These are phyloP conservation scores for Glaucidium brasilianum DNA, from an alignment of 2,113 vertebrate species.

Conservation along the genomic window DNA sequence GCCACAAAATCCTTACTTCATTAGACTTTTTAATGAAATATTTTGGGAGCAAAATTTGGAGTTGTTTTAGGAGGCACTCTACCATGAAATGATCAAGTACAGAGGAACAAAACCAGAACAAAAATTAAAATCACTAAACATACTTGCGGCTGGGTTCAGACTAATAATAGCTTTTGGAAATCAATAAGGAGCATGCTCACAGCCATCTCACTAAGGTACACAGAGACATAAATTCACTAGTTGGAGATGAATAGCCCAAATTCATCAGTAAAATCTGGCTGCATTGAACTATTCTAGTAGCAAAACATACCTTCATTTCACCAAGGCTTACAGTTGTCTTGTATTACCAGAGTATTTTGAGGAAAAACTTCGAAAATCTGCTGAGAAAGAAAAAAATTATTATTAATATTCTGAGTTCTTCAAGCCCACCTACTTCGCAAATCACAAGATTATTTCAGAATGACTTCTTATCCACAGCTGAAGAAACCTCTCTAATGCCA, in stretches of 20 bases:
- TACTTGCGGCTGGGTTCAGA: background rate
- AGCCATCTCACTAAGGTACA: background rate
- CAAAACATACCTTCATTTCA: background rate
- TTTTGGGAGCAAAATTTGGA: background rate
- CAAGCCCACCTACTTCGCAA: background rate
- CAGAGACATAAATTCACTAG: background rate
- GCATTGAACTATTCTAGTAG: background rate
- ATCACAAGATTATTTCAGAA: background rate
- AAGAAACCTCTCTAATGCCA: background rate
- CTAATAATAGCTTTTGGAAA: slow-evolving; percentile 12
- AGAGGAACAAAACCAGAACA: background rate
- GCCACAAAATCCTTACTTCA: background rate
- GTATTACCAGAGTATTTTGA: background rate
- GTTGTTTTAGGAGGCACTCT: background rate
- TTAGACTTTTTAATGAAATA: background rate
- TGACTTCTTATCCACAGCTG: background rate
- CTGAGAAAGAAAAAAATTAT: background rate
- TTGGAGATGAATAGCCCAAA: background rate
- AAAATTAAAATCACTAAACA: background rate
- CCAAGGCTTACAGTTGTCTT: background rate
- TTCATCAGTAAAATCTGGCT: background rate
- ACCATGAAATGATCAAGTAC: background rate
- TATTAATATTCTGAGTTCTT: background rate
- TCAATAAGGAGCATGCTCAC: background rate
- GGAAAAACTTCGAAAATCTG: background rate